Conservation (phyloP, 2,888 invertebrate genomes). For the Cheilosia variabilis region DNA sequence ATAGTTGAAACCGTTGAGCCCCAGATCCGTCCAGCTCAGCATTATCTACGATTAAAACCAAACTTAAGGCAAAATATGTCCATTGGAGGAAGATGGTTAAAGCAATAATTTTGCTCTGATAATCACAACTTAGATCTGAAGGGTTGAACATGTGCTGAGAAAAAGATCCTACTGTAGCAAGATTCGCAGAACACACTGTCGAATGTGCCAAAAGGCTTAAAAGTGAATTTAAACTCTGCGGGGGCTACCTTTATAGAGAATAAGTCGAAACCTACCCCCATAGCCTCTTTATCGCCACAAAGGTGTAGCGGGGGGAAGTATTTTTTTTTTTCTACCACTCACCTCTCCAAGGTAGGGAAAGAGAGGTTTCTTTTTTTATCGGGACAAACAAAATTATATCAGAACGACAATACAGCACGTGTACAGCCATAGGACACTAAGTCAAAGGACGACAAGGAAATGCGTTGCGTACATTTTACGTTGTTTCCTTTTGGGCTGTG, state of each 20-base stretch:
- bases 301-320: background rate
- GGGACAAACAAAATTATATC: slow-evolving; percentile 2
- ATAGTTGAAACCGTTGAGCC: too few species aligned
- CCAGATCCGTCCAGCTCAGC: too few species aligned
- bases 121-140: too few species aligned
- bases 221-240: background rate
- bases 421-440: slow-evolving; percentile 19
- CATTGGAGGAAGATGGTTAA: too few species aligned
- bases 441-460: slow-evolving; percentile 27
- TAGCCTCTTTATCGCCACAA: background rate
- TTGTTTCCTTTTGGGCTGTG: slow-evolving; percentile 6
- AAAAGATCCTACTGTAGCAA: too few species aligned
- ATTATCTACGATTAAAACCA: too few species aligned
- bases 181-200: too few species aligned
- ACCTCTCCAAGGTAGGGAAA: background rate
- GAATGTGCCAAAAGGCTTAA: too few species aligned
- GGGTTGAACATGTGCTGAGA: too few species aligned
- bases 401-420: slow-evolving; percentile 36
- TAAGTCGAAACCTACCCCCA: background rate
- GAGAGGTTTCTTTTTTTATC: slow-evolving; percentile 17
- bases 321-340: slow-evolving; percentile 5
- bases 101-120: too few species aligned
- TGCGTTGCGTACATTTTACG: slow-evolving; percentile 24
- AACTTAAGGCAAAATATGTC: too few species aligned
- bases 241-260: background rate